Percentiles rank a stretch among this genome's conserved stretches.
Conservation (phyloP, 2,797 vertebrate genomes). For the Okamejei kenojei region DNA sequence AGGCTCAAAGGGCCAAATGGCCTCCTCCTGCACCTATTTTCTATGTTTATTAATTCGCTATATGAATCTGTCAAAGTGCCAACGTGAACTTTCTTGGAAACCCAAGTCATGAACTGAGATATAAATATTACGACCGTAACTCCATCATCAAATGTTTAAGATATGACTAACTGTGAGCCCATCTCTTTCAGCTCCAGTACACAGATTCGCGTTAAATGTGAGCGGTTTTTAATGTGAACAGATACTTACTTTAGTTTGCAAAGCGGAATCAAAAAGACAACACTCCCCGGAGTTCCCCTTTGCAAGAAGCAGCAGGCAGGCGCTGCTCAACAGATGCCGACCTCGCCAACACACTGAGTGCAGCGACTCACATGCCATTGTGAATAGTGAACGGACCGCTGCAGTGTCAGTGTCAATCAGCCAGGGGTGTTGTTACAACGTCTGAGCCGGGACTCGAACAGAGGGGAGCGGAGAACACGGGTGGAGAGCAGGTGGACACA, state of each 20-base stretch:
- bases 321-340: not conserved
- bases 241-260: not conserved
- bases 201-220: not conserved
- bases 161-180: not conserved
- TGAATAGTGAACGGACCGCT: not conserved
- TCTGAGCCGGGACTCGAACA: too few species aligned
- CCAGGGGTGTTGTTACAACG: not conserved
- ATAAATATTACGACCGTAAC: not conserved
- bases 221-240: not conserved
- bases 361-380: not conserved
- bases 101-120: too few species aligned
- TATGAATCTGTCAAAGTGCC: not conserved
- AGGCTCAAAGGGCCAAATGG: too few species aligned
- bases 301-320: not conserved
- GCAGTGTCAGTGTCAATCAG: not conserved
- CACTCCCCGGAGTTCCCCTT: not conserved
- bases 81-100: not conserved
- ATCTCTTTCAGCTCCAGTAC: not conserved
- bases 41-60: too few species aligned
- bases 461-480: too few species aligned
- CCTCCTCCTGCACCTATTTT: too few species aligned
- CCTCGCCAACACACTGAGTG: not conserved
- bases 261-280: not conserved
- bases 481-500: too few species aligned
- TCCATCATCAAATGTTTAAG: not conserved